Evolutionary conservation across 2,888 invertebrate genomes (phyloP), one percentile per base, ranked within the genome.

Genomic region (Lissonota sp.): DNA sequence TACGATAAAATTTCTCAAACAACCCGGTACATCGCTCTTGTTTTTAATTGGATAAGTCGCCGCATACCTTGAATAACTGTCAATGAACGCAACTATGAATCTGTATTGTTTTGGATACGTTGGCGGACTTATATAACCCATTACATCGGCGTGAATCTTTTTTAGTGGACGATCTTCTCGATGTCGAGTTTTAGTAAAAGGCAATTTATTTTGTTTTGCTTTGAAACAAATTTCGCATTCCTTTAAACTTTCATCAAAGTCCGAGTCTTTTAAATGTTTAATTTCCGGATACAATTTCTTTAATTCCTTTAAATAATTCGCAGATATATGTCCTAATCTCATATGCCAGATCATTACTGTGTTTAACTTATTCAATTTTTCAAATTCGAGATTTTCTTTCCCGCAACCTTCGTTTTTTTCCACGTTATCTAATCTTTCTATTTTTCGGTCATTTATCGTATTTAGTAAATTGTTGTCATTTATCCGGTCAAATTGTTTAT

Each of bases 161-260:
- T 46, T 12, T 0, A 67, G 10, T 2, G 51, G 67, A 8, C 51
- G 0, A 8, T 51, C 49, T 49, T 49, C 49, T 49, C 10, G 49
- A 49, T 49, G 10, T 49, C 49, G 49, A 58, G 49, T 63, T 69
- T 49, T 10, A 42, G 16, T 49, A 16, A n/a, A 80, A 74, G 6
- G 72, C 49, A 46, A 70, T 77, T 58, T 80, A 26, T 62, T 26
- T 75, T 64, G 40, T 64, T 53, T 40, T 75, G 44, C 55, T 46
- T 63, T 57, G 69, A 88, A 88, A 49, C 49, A 49, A 10, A 12
- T 49, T 10, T 49, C 49, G n/a, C 49, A 49, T 51, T 39, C 12
- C 51, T 26, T 55, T 67, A 0, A 26, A 3, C 55, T 40, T 67
- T 49, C 49, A 12, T 49, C 49, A 49, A 49, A 49, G 49, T 49